Evolutionary conservation across 2,888 invertebrate genomes (phyloP), one percentile per base, ranked within the genome.

Genomic region (Drosophila affinis): DNA sequence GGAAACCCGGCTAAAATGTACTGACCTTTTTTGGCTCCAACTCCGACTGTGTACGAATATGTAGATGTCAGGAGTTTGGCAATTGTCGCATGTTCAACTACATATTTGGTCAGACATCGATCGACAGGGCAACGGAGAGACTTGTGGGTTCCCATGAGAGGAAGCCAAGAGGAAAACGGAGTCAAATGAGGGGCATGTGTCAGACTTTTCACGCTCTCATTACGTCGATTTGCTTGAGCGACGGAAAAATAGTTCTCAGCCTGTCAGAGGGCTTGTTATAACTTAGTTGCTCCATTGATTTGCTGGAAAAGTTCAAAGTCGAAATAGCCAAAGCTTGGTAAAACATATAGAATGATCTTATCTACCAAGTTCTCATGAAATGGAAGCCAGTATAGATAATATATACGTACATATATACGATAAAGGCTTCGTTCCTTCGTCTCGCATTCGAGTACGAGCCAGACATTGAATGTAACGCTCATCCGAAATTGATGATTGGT

Each of bases 151-250:
- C 69, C 69, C 74, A 74, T 74, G 74, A 21, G 29, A 51, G 27
- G 29, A 54, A 54, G 62, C 47, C 14, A 17, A 32, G 34, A 10
- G 27, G 27, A 29, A 10, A 51, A 55, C 27, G 45, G 32, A 64
- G 54, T 52, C 56, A 48, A 55, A 56, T 46, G 48, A 76, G 75
- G 75, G 73, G 87, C 81, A 84, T 81, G 87, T 84, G 87, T 84
- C 83, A 87, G 73, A 75, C 81, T 79, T 78, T 87, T 71, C 87
- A 79, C 79, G 87, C 84, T 87, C 87, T 72, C 83, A 79, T 83
- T 87, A 67, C 72, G 64, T 18, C 62, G 73, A 81, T 75, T 78
- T 74, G 79, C 81, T 79, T 84, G 78, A 69, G 48, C 52, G 65
- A 51, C 54, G 45, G 44, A 39, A n/a, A 49, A 51, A 73, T 76